Conservation (phyloP, 2,888 invertebrate genomes). For the Sesia apiformis region DNA sequence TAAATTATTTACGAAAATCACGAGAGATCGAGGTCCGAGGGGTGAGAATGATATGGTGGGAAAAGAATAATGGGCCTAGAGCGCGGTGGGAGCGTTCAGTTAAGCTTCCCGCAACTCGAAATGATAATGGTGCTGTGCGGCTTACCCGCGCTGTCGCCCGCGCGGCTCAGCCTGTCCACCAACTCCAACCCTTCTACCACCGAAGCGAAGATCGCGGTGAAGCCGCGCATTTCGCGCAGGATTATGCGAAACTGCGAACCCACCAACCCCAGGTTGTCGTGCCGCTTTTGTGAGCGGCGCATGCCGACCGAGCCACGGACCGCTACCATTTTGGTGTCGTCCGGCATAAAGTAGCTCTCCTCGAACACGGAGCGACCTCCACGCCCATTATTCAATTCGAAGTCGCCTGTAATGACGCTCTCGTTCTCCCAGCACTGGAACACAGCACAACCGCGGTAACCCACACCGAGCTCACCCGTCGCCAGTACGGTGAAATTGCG, state of each 20-base stretch:
- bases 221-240: constrained; percentile 86
- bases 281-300: constrained; percentile 85
- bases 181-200: constrained; percentile 86
- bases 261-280: constrained; percentile 87
- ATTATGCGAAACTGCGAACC: constrained; percentile 89
- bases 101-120: constrained; percentile 83
- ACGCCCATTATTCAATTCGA: constrained; percentile 86
- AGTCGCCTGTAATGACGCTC: constrained; percentile 87
- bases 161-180: constrained; percentile 84
- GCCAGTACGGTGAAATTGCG: constrained; percentile 84
- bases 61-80: not conserved
- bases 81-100: constrained; percentile 30
- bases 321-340: constrained; percentile 84
- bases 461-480: constrained; percentile 82
- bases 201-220: constrained; percentile 87
- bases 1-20: constrained; percentile 14
- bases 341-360: constrained; percentile 86
- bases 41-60: constrained; percentile 5
- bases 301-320: constrained; percentile 87
- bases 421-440: constrained; percentile 90
- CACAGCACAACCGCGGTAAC: constrained; percentile 86
- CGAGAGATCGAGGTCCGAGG: constrained; percentile 11
- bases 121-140: constrained; percentile 83
- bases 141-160: constrained; percentile 85
- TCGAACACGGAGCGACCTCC: constrained; percentile 86